Conservation (phyloP, 2,888 invertebrate genomes). For the Limnephilus marmoratus region DNA sequence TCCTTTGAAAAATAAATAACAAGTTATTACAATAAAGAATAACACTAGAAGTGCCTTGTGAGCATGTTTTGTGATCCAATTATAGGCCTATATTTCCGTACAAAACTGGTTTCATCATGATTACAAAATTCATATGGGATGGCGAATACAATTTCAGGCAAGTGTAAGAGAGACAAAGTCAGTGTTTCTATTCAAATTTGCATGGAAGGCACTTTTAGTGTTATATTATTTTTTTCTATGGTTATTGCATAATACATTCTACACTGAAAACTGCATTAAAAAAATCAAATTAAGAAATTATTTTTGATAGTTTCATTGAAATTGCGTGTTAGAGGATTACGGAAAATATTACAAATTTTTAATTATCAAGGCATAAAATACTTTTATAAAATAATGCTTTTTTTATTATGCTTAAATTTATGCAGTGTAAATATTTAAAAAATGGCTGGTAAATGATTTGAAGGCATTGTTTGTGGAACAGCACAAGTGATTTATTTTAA, state of each 20-base stretch:
- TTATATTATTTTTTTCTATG: no score
- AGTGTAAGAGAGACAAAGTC: no score
- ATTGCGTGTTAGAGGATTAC: not conserved
- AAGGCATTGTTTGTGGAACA: constrained; percentile 2
- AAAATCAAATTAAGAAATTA: not conserved
- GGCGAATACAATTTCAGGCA: no score
- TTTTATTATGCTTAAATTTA: not conserved
- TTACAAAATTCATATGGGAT: no score
- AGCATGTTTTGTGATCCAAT: no score
- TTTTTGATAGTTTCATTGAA: not conserved
- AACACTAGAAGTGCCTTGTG: no score
- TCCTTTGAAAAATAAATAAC: constrained; percentile 30
- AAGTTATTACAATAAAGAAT: not conserved
- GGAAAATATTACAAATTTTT: not conserved
- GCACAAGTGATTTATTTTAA: not conserved
- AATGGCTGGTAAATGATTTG: constrained; percentile 35
- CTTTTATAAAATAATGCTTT: not conserved
- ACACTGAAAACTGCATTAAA: not conserved
- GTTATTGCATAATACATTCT: not conserved
- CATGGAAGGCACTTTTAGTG: no score
- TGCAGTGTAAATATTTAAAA: constrained; percentile 16
- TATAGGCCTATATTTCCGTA: no score
- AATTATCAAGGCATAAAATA: not conserved
- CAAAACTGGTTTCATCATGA: no score
- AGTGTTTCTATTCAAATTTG: no score